Base-by-base conservation (phyloP, 2,888 invertebrate species). In the Drosophila dives region DNA sequence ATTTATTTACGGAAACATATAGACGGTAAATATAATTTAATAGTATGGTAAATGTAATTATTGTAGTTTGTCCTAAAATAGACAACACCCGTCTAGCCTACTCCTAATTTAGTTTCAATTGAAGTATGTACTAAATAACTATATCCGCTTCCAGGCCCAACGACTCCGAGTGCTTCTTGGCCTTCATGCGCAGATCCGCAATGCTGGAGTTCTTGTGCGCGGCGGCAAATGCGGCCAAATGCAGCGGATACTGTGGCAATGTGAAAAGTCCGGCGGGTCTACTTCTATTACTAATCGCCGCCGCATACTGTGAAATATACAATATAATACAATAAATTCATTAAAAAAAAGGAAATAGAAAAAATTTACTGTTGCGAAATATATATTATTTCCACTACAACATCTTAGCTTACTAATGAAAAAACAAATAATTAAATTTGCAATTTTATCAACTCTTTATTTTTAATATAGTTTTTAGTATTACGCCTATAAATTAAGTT, bases 121-220 rank as follows among this genome's bases (percentile, higher is more conserved):
- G 40, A 54, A 69, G 12, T 65, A 64, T 66, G 64, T 74, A 88
- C 89, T 85, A 85, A 64, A 75, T 84, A 79, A 86, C 84, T 62
- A 89, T 54, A 54, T 92, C 92, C 15, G 92, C 80, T 40, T 83
- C 80, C 33, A 93, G 79, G 54, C 93, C 98, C 61, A 98, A 94
- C 0, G 98, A 97, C 84, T 98, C 98, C 36, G 98, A 97, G 93
- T 98, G 98, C 86, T 98, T 96, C 92, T 97, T 96, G 26, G 99
- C 98, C 93, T 99, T 99, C 79, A 98, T 95, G 85, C 99, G 94
- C 64, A 99, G 94, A 94, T 99, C 99, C 0, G 98, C 98, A 92
- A 99, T 98, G 92, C 98, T 98, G 26, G 98, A 98, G 89, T 97
- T 97, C 89, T 96, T 96, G 72, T 96, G 96, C 20, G 96, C 96